A percentile compares a stretch with the other conserved stretches of the same genome.
Evolutionary conservation across 2,888 invertebrate genomes (phyloP).

Genomic region (Nomada hirtipes): DNA sequence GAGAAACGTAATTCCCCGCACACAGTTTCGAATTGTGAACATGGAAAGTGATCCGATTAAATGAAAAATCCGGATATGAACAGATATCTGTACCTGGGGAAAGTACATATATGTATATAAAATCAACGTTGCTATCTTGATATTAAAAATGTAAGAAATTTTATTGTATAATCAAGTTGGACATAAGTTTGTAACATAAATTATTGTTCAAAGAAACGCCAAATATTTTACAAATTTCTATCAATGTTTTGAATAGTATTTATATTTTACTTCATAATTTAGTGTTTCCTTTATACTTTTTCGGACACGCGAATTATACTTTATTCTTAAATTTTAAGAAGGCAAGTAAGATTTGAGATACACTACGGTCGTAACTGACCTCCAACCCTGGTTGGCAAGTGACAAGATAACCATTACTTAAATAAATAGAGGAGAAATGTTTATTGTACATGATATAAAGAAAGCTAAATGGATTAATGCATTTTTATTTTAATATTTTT

Average conservation of each 20-base stretch:
- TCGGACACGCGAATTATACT: too few relatives aligned
- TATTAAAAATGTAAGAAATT: neutral
- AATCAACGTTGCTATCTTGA: neutral
- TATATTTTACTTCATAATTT: neutral
- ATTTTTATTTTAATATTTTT: neutral
- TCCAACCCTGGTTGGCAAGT: slow-evolving; percentile 23
- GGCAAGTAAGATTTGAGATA: slow-evolving; percentile 16
- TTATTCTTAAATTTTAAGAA: neutral
- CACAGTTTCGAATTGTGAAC: neutral
- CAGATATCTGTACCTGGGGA: neutral
- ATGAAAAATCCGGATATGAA: neutral
- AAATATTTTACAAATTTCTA: too few relatives aligned
- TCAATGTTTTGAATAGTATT: neutral
- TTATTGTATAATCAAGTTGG: neutral
- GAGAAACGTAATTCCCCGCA: neutral
- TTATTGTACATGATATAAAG: slow-evolving; percentile 15
- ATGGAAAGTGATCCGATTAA: neutral
- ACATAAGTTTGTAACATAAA: neutral
- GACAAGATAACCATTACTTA: slow-evolving; percentile 39
- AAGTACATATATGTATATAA: neutral
- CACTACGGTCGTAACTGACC: slow-evolving; percentile 31
- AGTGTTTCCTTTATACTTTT: neutral
- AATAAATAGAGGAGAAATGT: slow-evolving; percentile 27
- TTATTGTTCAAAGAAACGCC: too few relatives aligned
- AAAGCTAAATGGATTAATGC: slow-evolving; percentile 1